A percentile compares a stretch with the other conserved stretches of the same genome.
phyloP scores from a whole-genome alignment of 2,888 invertebrate genomes.

The Pristionchus entomophagus region DNA sequence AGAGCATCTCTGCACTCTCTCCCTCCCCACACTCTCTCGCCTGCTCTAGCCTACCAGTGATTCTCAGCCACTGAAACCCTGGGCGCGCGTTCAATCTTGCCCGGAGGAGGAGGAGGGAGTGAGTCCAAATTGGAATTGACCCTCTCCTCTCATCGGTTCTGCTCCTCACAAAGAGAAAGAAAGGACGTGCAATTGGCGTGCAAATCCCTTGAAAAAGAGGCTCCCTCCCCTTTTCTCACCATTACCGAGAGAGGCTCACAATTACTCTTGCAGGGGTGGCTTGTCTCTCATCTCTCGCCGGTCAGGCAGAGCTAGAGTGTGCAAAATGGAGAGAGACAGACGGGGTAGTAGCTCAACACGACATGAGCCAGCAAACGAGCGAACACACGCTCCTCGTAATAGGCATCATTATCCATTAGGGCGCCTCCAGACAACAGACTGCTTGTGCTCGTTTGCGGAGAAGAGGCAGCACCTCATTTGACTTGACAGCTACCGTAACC shows the following conservation, averaged over 20 bases:
- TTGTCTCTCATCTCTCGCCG: too few relatives aligned
- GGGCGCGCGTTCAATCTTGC: constrained; percentile 4
- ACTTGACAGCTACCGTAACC: background rate
- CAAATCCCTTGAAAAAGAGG: background rate
- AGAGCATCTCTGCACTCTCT: background rate
- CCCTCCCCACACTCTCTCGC: background rate
- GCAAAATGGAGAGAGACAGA: background rate
- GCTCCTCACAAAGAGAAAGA: background rate
- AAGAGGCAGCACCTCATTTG: background rate
- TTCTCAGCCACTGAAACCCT: background rate
- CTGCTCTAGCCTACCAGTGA: background rate
- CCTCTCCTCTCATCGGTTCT: constrained; percentile 26
- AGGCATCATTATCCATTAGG: constrained; percentile 39
- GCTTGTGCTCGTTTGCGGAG: background rate
- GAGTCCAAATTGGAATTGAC: constrained; percentile 9
- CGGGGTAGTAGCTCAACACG: background rate
- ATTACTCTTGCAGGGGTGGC: constrained; percentile 23
- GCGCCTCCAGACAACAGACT: background rate
- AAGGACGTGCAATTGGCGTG: background rate
- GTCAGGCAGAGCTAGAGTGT: too few relatives aligned
- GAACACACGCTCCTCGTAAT: background rate
- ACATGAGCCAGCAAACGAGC: constrained; percentile 1
- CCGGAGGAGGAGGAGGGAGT: too few relatives aligned
- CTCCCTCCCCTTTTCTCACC: constrained; percentile 35
- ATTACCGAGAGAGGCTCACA: background rate